phyloP scores from a whole-genome alignment of 1,140 invertebrate species.

The Ceratosolen solmsi region DNA sequence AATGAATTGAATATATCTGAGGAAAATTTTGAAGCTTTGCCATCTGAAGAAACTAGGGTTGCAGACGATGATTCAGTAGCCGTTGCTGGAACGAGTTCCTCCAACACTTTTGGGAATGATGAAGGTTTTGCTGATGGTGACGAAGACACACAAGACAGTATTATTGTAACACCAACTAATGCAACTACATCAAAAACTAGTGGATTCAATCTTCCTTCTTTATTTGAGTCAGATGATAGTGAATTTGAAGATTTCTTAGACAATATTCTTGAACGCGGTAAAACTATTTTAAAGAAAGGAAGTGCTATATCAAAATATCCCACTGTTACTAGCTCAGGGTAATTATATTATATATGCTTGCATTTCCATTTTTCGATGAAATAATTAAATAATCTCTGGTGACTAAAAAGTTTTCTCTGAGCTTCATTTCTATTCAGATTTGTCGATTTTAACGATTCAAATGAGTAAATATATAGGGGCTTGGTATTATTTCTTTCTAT shows the following conservation, averaged over 20 bases:
- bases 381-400: no score
- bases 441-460: no score
- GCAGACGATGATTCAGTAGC: slow-evolving; percentile 55
- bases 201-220: slow-evolving; percentile 76
- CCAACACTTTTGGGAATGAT: slow-evolving; percentile 60
- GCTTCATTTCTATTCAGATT: no score
- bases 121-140: slow-evolving; percentile 66
- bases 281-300: slow-evolving; percentile 71
- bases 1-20: slow-evolving; percentile 61
- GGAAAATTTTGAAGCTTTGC: slow-evolving; percentile 61
- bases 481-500: no score
- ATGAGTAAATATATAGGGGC: no score
- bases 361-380: not conserved
- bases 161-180: slow-evolving; percentile 58
- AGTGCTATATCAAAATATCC: slow-evolving; percentile 65
- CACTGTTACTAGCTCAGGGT: slow-evolving; percentile 64
- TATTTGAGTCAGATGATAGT: slow-evolving; percentile 82
- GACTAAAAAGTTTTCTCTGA: no score
- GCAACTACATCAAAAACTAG: slow-evolving; percentile 68
- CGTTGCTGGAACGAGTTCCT: slow-evolving; percentile 62
- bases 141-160: slow-evolving; percentile 69
- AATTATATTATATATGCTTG: slow-evolving; percentile 47
- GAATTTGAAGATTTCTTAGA: slow-evolving; percentile 82
- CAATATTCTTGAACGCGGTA: slow-evolving; percentile 78
- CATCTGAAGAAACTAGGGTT: slow-evolving; percentile 54